Evolutionary conservation across 2,797 vertebrate species (phyloP).

Genomic region (Acropternis orthonyx): DNA sequence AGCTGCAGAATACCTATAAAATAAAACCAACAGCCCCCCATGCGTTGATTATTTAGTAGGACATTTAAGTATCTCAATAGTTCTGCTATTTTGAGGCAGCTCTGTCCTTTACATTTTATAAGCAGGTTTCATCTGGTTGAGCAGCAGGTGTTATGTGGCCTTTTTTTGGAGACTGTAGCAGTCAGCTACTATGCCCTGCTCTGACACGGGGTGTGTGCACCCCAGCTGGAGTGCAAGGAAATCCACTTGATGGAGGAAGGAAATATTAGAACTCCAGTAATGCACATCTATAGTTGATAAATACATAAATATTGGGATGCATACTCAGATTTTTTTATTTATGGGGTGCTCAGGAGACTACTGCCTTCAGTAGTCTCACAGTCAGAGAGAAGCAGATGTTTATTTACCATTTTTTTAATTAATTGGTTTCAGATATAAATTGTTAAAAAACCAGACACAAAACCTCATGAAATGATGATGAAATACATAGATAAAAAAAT

Average conservation of each 20-base stretch:
- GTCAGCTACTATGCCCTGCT: not conserved
- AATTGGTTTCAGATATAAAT: not conserved
- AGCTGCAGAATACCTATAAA: not conserved
- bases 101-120: not conserved
- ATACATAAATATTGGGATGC: not conserved
- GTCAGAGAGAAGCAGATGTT: not conserved
- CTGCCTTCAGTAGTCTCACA: not conserved
- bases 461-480: not conserved
- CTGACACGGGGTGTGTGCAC: accelerated
- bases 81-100: not conserved
- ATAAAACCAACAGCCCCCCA: not conserved
- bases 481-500: not conserved
- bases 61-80: not conserved
- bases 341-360: not conserved
- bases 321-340: not conserved
- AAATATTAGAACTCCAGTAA: not conserved
- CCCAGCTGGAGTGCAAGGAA: not conserved
- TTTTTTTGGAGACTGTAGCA: not conserved
- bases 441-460: not conserved
- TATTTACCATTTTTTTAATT: not conserved
- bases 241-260: not conserved
- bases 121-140: not conserved
- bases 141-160: not conserved
- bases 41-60: not conserved
- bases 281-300: not conserved